A percentile compares a stretch with the other conserved stretches of the same genome.
Conservation (phyloP, 2,113 vertebrate genomes). For the Protobothrops flavoviridis region DNA sequence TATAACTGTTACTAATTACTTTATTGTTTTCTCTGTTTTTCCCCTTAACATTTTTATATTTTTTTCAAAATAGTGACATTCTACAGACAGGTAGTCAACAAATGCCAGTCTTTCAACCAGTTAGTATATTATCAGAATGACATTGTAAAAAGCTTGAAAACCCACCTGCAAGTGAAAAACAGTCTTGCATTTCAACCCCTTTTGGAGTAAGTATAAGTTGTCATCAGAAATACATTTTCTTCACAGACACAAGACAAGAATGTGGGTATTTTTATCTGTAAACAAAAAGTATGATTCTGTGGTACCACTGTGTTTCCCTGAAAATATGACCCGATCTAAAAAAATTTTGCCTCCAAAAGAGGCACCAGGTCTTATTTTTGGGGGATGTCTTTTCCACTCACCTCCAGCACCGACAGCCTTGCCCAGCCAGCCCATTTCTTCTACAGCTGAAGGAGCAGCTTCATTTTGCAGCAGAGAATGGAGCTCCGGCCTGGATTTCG, state of each 20-base stretch:
- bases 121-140: slow-evolving; percentile 90
- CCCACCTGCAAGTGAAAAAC: slow-evolving; percentile 80
- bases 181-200: slow-evolving; percentile 90
- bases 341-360: too few relatives aligned
- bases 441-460: too few relatives aligned
- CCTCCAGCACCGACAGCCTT: too few relatives aligned
- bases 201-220: slow-evolving; percentile 83
- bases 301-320: background rate
- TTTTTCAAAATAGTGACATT: slow-evolving; percentile 77
- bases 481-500: too few relatives aligned
- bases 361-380: too few relatives aligned
- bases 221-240: slow-evolving; percentile 8
- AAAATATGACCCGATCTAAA: too few relatives aligned
- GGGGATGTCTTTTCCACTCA: too few relatives aligned
- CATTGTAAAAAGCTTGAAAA: slow-evolving; percentile 89
- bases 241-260: background rate
- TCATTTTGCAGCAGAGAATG: too few relatives aligned
- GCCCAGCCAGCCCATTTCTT: too few relatives aligned
- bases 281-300: background rate
- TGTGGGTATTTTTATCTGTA: background rate
- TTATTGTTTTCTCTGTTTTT: background rate
- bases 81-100: slow-evolving; percentile 84
- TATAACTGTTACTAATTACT: background rate
- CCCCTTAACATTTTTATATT: slow-evolving; percentile 38
- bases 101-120: slow-evolving; percentile 93